Conservation (phyloP, 2,888 invertebrate species). For the Caenorhabditis sp. region DNA sequence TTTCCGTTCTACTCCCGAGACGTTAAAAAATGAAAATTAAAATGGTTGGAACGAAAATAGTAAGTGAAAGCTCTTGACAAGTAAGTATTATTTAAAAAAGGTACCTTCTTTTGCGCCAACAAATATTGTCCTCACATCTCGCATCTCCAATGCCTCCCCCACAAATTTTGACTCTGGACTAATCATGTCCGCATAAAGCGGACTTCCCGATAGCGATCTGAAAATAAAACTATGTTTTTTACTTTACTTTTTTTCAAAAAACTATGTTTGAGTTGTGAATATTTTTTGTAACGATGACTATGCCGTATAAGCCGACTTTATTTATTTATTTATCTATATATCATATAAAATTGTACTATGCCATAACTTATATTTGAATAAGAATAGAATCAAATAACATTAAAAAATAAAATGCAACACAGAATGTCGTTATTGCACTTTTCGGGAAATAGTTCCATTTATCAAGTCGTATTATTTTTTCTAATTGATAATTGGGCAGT, state of each 20-base stretch:
- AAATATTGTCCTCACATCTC: constrained; percentile 53
- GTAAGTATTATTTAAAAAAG: too few species aligned
- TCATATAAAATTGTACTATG: background rate
- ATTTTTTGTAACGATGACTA: background rate
- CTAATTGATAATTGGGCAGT: background rate
- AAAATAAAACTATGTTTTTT: constrained; percentile 2
- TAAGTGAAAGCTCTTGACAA: too few species aligned
- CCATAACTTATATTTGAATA: background rate
- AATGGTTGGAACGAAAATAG: too few species aligned
- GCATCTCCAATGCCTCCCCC: constrained; percentile 54
- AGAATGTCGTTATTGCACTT: background rate
- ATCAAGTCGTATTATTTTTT: too few species aligned
- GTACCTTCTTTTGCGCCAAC: constrained; percentile 57
- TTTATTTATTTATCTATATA: background rate
- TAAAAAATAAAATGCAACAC: background rate
- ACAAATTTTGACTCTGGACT: constrained; percentile 50
- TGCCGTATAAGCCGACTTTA: background rate
- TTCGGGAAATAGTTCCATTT: background rate
- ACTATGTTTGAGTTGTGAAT: background rate
- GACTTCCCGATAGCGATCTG: constrained; percentile 40
- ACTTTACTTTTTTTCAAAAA: background rate
- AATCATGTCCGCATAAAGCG: constrained; percentile 43
- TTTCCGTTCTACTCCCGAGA: too few species aligned
- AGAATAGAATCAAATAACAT: background rate
- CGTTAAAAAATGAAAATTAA: too few species aligned